Base-by-base conservation (phyloP, 2,113 vertebrate genomes). In the Menura novaehollandiae region DNA sequence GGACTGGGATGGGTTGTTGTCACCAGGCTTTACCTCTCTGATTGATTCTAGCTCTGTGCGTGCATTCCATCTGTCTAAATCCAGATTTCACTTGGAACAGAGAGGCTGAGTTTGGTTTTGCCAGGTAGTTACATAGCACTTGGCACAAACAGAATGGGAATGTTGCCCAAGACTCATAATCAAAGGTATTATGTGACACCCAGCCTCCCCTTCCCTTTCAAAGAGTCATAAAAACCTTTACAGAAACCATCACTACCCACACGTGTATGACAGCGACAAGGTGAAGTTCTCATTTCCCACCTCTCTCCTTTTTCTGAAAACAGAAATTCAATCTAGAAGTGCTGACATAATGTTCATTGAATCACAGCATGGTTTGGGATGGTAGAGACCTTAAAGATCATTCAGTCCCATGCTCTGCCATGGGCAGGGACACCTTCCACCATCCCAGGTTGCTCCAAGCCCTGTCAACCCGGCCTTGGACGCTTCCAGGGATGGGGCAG, bases 381-480 rank as follows among this genome's bases (percentile, higher is more conserved):
- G 35, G 41, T 49, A 69, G 9, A 5, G 1, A 23, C 12, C 7
- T 14, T 4, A 41, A 41, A 55, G 14, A 27, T 7, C 43, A 73
- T 10, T 18, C 15, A 19, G 15, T 46, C 46, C 3, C 19, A 51
- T 0, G 3, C 33, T 10, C 11, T 13, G 15, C 18, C 39, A 35
- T 6, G 20, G 13, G 16, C 33, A 67, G 19, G 20, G 53, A 68
- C 71, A 69, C 2, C 7, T 69, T 7, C 46, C 41, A 33, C 6
- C 4, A 0, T 0, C 17, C 35, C 79, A 76, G 8, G 21, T 0
- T 5, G 10, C 10, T 76, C 72, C 63, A 76, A 76, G 11, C 20
- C 16, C 46, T 0, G 0, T 47, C 47, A 89, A 0, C 47, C 47
- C 28, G 18, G 17, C 35, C 35, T 62, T 43, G 47, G 55, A 1